Evolutionary conservation across 2,113 vertebrate genomes (phyloP).

Genomic region (Rhinolophus ferrumequinum): DNA sequence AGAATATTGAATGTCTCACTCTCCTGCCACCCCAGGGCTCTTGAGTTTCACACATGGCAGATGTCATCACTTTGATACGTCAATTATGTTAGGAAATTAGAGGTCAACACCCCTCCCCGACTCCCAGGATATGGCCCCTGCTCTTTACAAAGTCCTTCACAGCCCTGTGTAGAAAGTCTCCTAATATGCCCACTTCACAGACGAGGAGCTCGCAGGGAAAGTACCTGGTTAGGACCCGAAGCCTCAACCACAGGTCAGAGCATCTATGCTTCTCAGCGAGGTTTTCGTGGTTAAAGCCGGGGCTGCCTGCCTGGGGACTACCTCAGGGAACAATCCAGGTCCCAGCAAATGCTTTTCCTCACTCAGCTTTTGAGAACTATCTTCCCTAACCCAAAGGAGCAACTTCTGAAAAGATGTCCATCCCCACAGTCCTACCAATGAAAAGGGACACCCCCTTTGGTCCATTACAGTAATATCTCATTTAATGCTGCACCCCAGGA

Average conservation of each 20-base stretch:
- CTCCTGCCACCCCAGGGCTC: not conserved
- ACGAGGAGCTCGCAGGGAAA: not conserved
- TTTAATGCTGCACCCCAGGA: not conserved
- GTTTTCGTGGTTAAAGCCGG: not conserved
- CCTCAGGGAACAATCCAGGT: not conserved
- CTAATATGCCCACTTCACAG: not conserved
- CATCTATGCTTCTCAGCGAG: not conserved
- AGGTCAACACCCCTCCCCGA: not conserved
- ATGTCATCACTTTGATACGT: not conserved
- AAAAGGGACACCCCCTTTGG: not conserved
- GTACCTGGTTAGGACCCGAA: not conserved
- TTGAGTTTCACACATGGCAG: not conserved
- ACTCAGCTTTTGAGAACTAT: not conserved
- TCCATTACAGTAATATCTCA: not conserved
- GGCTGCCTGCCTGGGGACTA: not conserved
- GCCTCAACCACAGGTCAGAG: not conserved
- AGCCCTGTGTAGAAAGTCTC: not conserved
- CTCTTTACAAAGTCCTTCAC: not conserved
- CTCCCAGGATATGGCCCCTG: not conserved
- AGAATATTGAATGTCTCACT: not conserved
- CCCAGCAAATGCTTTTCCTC: not conserved
- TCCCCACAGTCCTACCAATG: not conserved
- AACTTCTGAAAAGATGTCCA: not conserved
- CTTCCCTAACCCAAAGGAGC: not conserved
- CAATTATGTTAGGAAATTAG: not conserved